Conservation (phyloP, 2,797 vertebrate genomes). For the Amblyopsis hoosieri region DNA sequence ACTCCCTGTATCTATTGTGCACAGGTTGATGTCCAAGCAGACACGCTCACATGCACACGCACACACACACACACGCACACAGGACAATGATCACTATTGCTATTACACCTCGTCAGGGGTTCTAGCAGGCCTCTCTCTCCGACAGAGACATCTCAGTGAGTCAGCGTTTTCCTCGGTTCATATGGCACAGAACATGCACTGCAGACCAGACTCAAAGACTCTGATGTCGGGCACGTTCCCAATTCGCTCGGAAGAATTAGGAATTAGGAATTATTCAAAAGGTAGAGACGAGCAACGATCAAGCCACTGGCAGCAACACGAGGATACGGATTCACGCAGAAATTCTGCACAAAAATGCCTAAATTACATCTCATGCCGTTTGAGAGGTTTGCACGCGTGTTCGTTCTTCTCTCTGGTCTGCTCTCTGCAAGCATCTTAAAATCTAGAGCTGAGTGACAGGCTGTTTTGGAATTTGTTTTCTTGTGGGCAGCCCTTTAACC, state of each 20-base stretch:
- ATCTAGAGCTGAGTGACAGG: conserved; percentile 41
- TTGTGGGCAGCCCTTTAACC: conserved; percentile 52
- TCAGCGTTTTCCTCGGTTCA: conserved; percentile 47
- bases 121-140: conserved; percentile 30
- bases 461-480: conserved; percentile 59
- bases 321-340: conserved; percentile 18
- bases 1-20: conserved; percentile 39
- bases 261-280: too few relatives aligned
- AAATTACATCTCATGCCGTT: conserved; percentile 6
- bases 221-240: neutral
- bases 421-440: conserved; percentile 40
- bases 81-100: conserved; percentile 31
- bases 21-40: conserved; percentile 53
- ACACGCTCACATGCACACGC: conserved; percentile 21
- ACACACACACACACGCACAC: neutral
- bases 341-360: conserved; percentile 13
- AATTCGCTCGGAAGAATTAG: neutral
- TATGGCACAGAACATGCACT: neutral
- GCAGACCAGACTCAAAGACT: neutral
- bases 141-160: conserved; percentile 24
- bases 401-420: conserved; percentile 5
- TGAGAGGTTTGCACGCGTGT: neutral
- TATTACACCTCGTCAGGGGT: conserved; percentile 25
- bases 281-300: too few relatives aligned
- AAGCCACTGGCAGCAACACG: too few relatives aligned